Percentiles rank a stretch among this genome's conserved stretches.
These are phyloP conservation scores for Thamnophis elegans DNA, from an alignment of 2,797 vertebrate species.

Conservation along the genomic window DNA sequence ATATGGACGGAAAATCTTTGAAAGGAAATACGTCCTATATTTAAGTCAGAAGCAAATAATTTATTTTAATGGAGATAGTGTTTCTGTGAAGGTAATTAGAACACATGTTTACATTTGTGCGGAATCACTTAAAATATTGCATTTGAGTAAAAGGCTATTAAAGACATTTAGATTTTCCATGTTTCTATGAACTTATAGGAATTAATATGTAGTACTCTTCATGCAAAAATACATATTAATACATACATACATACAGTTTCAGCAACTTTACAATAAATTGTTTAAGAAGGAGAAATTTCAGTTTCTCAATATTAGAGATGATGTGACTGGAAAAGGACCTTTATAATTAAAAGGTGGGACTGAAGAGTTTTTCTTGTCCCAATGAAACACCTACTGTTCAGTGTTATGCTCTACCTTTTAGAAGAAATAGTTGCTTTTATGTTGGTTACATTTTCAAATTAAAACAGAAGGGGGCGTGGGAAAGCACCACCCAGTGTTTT, in stretches of 20 bases:
- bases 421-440: neutral
- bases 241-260: constrained; percentile 15
- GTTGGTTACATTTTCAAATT: neutral
- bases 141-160: constrained; percentile 36
- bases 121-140: constrained; percentile 39
- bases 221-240: constrained; percentile 32
- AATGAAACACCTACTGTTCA: neutral
- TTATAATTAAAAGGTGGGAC: neutral
- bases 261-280: constrained; percentile 48
- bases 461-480: neutral
- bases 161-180: constrained; percentile 40
- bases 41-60: constrained; percentile 51
- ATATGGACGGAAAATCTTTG: constrained; percentile 22
- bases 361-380: neutral
- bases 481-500: neutral
- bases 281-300: constrained; percentile 29
- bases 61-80: constrained; percentile 37
- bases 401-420: neutral
- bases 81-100: constrained; percentile 43
- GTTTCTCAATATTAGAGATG: neutral
- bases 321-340: neutral
- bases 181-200: constrained; percentile 47
- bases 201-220: constrained; percentile 30
- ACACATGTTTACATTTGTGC: constrained; percentile 25
- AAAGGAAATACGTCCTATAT: constrained; percentile 46